Evolutionary conservation across 2,113 vertebrate genomes (phyloP).

Genomic region (Toxotes chatareus): DNA sequence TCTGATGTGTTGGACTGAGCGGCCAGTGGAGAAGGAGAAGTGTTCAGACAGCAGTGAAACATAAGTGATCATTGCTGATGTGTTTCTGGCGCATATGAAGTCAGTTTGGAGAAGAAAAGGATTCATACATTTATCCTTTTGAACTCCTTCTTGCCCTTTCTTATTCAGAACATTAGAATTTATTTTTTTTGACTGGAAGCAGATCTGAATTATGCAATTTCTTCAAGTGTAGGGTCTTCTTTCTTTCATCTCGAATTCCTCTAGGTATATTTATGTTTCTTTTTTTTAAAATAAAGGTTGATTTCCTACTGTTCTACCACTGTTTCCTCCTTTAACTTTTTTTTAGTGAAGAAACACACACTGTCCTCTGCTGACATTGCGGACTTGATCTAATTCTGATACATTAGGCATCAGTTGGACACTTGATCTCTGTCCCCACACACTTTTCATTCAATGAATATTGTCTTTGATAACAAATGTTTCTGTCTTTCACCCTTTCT

Average conservation of each 20-base stretch:
- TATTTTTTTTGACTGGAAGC: slow-evolving; percentile 34
- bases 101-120: neutral
- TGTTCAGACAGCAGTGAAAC: neutral
- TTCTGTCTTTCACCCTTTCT: slow-evolving; percentile 4
- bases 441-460: slow-evolving; percentile 9
- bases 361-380: slow-evolving; percentile 32
- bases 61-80: neutral
- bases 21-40: neutral
- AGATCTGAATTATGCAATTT: slow-evolving; percentile 68
- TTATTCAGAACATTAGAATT: slow-evolving; percentile 5
- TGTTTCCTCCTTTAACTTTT: slow-evolving; percentile 3
- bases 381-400: neutral
- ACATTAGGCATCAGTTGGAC: neutral
- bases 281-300: slow-evolving; percentile 74
- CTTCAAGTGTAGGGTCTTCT: slow-evolving; percentile 30
- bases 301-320: slow-evolving; percentile 57
- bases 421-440: slow-evolving; percentile 5
- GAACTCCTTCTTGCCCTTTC: neutral
- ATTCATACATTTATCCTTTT: neutral
- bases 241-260: slow-evolving; percentile 51
- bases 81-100: slow-evolving; percentile 12
- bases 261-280: slow-evolving; percentile 72
- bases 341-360: neutral
- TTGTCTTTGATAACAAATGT: slow-evolving; percentile 24
- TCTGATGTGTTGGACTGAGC: slow-evolving; percentile 31